A percentile compares a stretch with the other conserved stretches of the same genome.
Conservation (phyloP, 2,113 vertebrate species). For the Mirounga angustirostris region DNA sequence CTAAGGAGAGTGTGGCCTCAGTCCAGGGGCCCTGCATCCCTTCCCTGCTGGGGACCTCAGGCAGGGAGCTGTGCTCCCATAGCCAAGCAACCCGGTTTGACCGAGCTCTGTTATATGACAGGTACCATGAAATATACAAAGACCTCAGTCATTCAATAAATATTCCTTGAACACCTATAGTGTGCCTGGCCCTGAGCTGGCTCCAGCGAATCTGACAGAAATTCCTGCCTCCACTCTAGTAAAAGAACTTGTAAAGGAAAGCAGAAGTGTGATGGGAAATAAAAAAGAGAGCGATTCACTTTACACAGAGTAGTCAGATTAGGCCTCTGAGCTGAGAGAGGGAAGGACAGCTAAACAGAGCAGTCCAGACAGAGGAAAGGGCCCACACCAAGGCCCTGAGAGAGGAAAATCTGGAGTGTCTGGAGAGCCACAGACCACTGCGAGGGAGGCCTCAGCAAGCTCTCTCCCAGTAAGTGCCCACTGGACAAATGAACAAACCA, state of each 20-base stretch:
- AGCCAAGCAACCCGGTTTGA: not conserved
- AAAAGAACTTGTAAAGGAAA: not conserved
- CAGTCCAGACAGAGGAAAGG: not conserved
- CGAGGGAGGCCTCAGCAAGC: not conserved
- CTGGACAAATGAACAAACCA: not conserved
- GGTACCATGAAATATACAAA: not conserved
- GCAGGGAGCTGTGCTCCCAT: not conserved
- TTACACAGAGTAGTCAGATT: not conserved
- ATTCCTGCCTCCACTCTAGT: not conserved
- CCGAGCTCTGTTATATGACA: not conserved
- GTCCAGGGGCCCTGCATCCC: not conserved
- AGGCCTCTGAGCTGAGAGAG: not conserved
- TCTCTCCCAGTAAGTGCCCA: not conserved
- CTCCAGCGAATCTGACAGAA: not conserved
- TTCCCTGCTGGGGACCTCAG: not conserved
- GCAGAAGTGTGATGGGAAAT: not conserved
- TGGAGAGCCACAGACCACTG: not conserved
- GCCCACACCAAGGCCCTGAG: not conserved
- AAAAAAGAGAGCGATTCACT: not conserved
- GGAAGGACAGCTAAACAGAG: not conserved
- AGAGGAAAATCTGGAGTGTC: not conserved
- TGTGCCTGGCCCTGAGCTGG: not conserved
- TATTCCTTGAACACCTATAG: slow-evolving; percentile 23
- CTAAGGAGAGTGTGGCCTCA: not conserved
- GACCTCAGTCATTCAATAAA: slow-evolving; percentile 43